Base-by-base conservation (phyloP, 2,113 vertebrate species). In the Zosterops japonicus region DNA sequence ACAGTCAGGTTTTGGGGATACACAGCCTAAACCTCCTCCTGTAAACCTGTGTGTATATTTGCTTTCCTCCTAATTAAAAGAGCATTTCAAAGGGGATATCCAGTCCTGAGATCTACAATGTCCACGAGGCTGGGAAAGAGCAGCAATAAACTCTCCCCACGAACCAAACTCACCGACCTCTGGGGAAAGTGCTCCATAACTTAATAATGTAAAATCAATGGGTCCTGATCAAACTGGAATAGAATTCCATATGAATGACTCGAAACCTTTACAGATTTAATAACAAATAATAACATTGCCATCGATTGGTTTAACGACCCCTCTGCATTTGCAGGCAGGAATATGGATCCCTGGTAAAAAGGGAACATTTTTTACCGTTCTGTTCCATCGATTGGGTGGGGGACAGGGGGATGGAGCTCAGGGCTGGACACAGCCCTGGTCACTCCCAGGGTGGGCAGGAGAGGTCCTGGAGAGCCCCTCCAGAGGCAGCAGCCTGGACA, bases 221-320 rank as follows among this genome's bases (percentile, higher is more conserved):
- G 8, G 29, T 36, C 61, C 83, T 96, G 95, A 93, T 94, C 84
- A 94, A 95, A 85, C 46, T 7, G 41, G 69, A 90, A 92, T 46
- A 90, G 78, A 95, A 96, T 91, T 79, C 87, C 70, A 14, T 36
- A 42, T 88, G 82, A 93, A 80, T 65, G 56, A 83, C 90, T 88
- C 79, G 11, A 79, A 91, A 87, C 47, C 77, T 85, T 87, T 91
- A 71, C 81, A 95, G 87, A 94, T 89, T 71, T 94, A 93, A 93
- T 92, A 96, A 88, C 88, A 90, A 93, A 93, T 83, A 94, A 94
- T 52, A 93, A 80, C 88, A 61, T 94, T 91, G 7, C 20, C 85
- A 95, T 93, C 46, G 95, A 96, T 85, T 76, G 36, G 9, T 82
- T 46, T 55, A 95, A 92, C 50, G 92, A 94, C 25, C 77, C 78